Conservation (phyloP, 2,888 invertebrate species). For the Xanthorhoe designata region DNA sequence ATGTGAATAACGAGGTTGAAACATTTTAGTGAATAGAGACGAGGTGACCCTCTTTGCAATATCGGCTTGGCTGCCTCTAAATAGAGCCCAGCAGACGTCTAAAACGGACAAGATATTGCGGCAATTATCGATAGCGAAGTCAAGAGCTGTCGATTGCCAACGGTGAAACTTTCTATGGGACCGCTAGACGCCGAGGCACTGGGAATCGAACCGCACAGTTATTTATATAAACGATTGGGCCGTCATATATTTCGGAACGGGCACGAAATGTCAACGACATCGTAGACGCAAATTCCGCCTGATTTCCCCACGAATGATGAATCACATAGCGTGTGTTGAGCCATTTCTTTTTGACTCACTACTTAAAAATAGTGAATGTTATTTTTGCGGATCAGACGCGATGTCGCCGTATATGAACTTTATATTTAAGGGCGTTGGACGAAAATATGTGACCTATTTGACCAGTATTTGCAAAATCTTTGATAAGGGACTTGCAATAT, state of each 20-base stretch:
- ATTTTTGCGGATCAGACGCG: conserved; percentile 65
- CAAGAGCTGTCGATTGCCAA: conserved; percentile 45
- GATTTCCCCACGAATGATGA: conserved; percentile 71
- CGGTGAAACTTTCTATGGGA: conserved; percentile 51
- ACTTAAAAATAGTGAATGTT: conserved; percentile 61
- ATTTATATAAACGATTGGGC: conserved; percentile 51
- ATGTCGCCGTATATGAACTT: conserved; percentile 57
- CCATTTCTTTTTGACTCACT: conserved; percentile 67
- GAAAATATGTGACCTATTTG: conserved; percentile 76
- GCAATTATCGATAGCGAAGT: conserved; percentile 53
- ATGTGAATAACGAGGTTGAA: conserved; percentile 77
- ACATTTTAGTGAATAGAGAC: conserved; percentile 71
- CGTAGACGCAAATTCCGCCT: conserved; percentile 66
- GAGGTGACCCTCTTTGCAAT: conserved; percentile 68
- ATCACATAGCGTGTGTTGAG: conserved; percentile 73
- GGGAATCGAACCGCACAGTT: conserved; percentile 51
- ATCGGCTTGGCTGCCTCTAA: conserved; percentile 63
- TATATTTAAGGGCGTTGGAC: conserved; percentile 51
- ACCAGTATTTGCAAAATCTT: conserved; percentile 66
- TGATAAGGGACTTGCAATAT: conserved; percentile 78
- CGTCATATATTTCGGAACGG: conserved; percentile 54
- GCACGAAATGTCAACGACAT: conserved; percentile 79
- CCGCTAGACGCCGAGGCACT: conserved; percentile 43
- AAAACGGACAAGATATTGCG: conserved; percentile 52
- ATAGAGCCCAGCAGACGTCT: conserved; percentile 52